These are phyloP conservation scores for Choreutis nemorana DNA, from an alignment of 2,888 invertebrate species.

Conservation along the genomic window DNA sequence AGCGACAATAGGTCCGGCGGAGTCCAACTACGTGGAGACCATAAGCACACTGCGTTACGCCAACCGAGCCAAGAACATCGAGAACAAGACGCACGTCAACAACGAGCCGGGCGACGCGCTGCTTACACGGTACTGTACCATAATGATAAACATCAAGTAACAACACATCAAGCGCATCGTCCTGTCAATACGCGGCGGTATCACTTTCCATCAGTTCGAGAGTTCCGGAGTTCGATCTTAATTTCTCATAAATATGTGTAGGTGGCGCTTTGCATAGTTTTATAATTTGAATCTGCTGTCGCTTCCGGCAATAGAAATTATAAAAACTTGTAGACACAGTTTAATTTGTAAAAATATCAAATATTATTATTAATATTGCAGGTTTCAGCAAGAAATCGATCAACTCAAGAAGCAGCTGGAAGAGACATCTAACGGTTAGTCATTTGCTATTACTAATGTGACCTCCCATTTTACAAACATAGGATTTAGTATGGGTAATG, in stretches of 20 bases:
- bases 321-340: background rate
- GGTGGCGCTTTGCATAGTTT: too few species aligned
- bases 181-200: too few species aligned
- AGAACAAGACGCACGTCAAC: slow-evolving; percentile 94
- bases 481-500: too few species aligned
- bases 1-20: slow-evolving; percentile 97
- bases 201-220: too few species aligned
- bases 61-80: slow-evolving; percentile 96
- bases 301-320: too few species aligned
- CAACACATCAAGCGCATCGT: background rate
- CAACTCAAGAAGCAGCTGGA: slow-evolving; percentile 87
- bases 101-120: slow-evolving; percentile 98
- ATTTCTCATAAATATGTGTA: too few species aligned
- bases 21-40: slow-evolving; percentile 96
- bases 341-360: background rate
- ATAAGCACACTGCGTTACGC: slow-evolving; percentile 97
- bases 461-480: too few species aligned
- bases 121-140: slow-evolving; percentile 70
- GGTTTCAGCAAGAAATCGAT: slow-evolving; percentile 95
- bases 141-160: background rate
- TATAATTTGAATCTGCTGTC: too few species aligned
- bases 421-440: slow-evolving; percentile 66
- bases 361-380: slow-evolving; percentile 17
- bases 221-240: too few species aligned
- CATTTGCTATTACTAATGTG: too few species aligned